Conservation (phyloP, 2,797 vertebrate species). For the Microctenopoma stevenorrisi region DNA sequence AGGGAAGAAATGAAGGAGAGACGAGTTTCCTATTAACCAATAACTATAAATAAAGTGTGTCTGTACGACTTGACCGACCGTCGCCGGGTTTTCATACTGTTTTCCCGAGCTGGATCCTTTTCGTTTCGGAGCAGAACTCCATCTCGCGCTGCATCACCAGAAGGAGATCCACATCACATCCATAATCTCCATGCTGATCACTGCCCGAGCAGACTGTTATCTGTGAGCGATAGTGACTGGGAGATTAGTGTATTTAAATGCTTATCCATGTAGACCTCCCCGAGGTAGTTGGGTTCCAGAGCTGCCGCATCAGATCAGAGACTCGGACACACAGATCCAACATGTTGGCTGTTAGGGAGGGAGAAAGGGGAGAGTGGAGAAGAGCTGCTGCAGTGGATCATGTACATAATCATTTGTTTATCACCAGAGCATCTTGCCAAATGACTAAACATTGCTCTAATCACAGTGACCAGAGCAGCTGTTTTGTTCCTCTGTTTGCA, state of each 20-base stretch:
- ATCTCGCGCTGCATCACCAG: slow-evolving; percentile 59
- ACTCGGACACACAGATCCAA: slow-evolving; percentile 39
- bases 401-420: slow-evolving; percentile 77
- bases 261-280: slow-evolving; percentile 73
- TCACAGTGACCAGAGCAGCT: slow-evolving; percentile 66
- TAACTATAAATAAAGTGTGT: no score
- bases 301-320: slow-evolving; percentile 46
- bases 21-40: no score
- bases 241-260: slow-evolving; percentile 79
- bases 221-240: slow-evolving; percentile 58
- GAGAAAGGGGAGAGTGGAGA: slow-evolving; percentile 24
- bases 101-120: slow-evolving; percentile 29
- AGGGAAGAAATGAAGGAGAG: no score
- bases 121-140: slow-evolving; percentile 53
- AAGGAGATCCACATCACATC: slow-evolving; percentile 63
- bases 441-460: slow-evolving; percentile 65
- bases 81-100: not conserved
- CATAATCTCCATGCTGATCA: slow-evolving; percentile 72
- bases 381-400: slow-evolving; percentile 69
- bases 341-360: slow-evolving; percentile 55
- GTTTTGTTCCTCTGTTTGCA: slow-evolving; percentile 27
- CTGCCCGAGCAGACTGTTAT: slow-evolving; percentile 71
- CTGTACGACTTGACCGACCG: no score
- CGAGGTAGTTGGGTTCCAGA: slow-evolving; percentile 57
- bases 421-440: slow-evolving; percentile 67